These are phyloP conservation scores for Tiphia femorata DNA, from an alignment of 2,888 invertebrate species.

Conservation along the genomic window DNA sequence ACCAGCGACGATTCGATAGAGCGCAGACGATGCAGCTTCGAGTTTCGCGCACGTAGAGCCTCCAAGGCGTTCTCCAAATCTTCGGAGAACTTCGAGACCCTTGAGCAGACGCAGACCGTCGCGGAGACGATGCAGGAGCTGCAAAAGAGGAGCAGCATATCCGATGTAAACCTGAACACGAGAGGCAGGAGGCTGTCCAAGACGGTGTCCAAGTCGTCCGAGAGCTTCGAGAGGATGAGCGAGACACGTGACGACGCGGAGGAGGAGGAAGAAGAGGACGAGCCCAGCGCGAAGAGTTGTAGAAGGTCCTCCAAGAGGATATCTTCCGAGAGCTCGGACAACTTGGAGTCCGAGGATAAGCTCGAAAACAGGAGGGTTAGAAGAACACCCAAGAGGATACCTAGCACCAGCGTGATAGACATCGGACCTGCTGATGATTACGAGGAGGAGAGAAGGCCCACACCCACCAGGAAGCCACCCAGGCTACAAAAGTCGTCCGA, in stretches of 20 bases:
- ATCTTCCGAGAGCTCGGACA: conserved; percentile 65
- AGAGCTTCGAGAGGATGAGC: conserved; percentile 49
- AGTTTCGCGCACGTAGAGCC: conserved; percentile 42
- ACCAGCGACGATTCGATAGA: conserved; percentile 53
- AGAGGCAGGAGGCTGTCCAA: conserved; percentile 46
- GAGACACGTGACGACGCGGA: conserved; percentile 15
- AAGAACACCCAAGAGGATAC: conserved; percentile 56
- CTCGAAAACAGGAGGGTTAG: conserved; percentile 55
- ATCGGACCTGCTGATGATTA: conserved; percentile 40
- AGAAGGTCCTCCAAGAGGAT: conserved; percentile 51
- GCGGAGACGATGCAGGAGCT: conserved; percentile 39
- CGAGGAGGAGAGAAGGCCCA: conserved; percentile 43
- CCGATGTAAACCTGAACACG: conserved; percentile 58
- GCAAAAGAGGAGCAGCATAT: conserved; percentile 57
- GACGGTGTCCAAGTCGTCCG: conserved; percentile 59
- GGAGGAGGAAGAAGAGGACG: conserved; percentile 30
- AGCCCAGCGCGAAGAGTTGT: conserved; percentile 30
- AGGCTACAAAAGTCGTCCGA: conserved; percentile 64
- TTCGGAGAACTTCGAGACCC: conserved; percentile 59
- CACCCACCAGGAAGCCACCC: conserved; percentile 47
- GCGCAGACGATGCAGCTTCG: conserved; percentile 54
- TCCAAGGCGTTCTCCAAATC: conserved; percentile 61
- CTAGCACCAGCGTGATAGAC: conserved; percentile 54
- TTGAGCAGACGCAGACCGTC: conserved; percentile 31
- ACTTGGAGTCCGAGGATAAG: conserved; percentile 57